Conservation (phyloP, 2,888 invertebrate species). For the Unio pictorum region DNA sequence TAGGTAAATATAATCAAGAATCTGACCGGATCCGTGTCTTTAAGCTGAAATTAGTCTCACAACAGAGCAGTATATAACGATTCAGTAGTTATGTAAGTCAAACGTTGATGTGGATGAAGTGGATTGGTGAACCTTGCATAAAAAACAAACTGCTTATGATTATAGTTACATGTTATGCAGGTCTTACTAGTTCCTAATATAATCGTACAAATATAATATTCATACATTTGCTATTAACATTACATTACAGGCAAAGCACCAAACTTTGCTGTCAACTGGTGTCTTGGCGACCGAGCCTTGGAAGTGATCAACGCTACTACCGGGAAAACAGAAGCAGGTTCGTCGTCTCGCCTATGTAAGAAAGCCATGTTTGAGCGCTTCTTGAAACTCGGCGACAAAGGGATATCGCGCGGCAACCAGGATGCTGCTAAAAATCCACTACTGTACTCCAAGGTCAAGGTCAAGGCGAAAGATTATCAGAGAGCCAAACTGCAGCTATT, state of each 20-base stretch:
- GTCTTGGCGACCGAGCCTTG: slow-evolving; percentile 76
- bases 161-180: too few relatives aligned
- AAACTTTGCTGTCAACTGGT: slow-evolving; percentile 92
- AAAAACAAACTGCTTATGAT: too few relatives aligned
- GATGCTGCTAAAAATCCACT: slow-evolving; percentile 20
- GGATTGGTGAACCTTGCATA: too few relatives aligned
- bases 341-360: slow-evolving; percentile 85
- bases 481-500: slow-evolving; percentile 84
- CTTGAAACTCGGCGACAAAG: slow-evolving; percentile 52
- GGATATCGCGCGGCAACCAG: slow-evolving; percentile 20
- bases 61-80: too few relatives aligned
- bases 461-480: slow-evolving; percentile 65
- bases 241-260: slow-evolving; percentile 80
- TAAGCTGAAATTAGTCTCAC: too few relatives aligned
- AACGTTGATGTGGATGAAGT: too few relatives aligned
- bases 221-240: too few relatives aligned
- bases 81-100: too few relatives aligned
- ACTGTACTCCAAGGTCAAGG: slow-evolving; percentile 68
- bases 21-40: too few relatives aligned
- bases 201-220: too few relatives aligned
- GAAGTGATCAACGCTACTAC: slow-evolving; percentile 90
- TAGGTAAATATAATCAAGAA: too few relatives aligned
- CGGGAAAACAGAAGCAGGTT: slow-evolving; percentile 86
- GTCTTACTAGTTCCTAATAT: too few relatives aligned
- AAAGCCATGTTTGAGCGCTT: slow-evolving; percentile 82